These are phyloP conservation scores for Peromyscus eremicus DNA, from an alignment of 2,797 vertebrate genomes.

Conservation along the genomic window DNA sequence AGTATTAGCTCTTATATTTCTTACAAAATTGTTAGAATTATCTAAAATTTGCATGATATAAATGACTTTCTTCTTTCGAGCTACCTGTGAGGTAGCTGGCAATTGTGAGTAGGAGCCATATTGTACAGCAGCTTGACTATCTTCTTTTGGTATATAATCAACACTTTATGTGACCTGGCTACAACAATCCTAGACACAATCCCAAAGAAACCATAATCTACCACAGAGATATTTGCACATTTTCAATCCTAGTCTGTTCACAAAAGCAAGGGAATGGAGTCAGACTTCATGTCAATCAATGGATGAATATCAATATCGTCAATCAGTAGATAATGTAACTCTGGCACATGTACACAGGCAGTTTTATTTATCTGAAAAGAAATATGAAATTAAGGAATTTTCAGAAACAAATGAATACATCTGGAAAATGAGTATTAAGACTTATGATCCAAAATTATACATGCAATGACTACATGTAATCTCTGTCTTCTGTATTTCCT, in stretches of 20 bases:
- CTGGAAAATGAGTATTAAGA: background rate
- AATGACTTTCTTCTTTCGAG: background rate
- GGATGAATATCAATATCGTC: background rate
- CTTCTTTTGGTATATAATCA: background rate
- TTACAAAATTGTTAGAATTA: background rate
- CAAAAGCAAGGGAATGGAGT: background rate
- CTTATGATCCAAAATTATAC: background rate
- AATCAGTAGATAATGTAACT: no score
- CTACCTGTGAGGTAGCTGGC: background rate
- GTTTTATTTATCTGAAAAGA: background rate
- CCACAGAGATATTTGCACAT: background rate
- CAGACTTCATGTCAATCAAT: background rate
- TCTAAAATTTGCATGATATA: background rate
- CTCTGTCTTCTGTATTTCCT: background rate
- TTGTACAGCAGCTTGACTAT: background rate
- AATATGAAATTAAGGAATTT: background rate
- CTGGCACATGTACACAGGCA: background rate
- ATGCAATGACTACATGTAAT: background rate
- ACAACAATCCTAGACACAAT: background rate
- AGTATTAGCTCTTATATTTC: background rate
- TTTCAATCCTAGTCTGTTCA: background rate
- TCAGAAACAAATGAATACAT: background rate
- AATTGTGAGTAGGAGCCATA: background rate
- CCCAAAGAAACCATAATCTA: background rate
- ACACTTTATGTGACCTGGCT: no score